These are phyloP conservation scores for Forbesichthys papilliferus DNA, from an alignment of 2,113 vertebrate species.

Conservation along the genomic window DNA sequence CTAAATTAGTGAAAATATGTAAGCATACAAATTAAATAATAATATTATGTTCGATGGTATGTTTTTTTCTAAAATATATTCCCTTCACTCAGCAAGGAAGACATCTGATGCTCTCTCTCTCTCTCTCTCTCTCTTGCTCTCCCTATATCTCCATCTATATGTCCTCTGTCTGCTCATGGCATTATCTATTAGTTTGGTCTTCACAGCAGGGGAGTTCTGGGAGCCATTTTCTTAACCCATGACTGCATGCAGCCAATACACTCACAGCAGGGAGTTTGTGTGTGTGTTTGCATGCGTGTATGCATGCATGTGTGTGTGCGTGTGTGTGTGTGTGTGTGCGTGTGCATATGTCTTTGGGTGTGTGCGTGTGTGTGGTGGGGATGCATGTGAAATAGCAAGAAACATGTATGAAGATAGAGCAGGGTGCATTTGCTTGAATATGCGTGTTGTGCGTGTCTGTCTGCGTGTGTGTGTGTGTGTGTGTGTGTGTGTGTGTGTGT, in stretches of 20 bases:
- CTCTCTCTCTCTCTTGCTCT: too few relatives aligned
- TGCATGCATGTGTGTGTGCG: neutral
- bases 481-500: neutral
- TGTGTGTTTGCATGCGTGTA: constrained; percentile 2
- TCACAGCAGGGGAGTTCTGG: constrained; percentile 35
- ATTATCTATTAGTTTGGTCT: constrained; percentile 30
- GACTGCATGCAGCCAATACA: constrained; percentile 51
- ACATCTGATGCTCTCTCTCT: neutral
- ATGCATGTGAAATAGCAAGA: neutral
- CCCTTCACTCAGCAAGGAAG: too few relatives aligned
- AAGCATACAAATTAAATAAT: too few relatives aligned
- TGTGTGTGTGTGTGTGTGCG: neutral
- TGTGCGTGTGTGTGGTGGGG: neutral
- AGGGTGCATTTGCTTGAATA: too few relatives aligned
- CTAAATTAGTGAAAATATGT: too few relatives aligned
- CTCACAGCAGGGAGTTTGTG: constrained; percentile 41
- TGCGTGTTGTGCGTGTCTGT: too few relatives aligned
- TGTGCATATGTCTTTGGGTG: neutral
- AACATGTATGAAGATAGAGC: too few relatives aligned
- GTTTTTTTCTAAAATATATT: too few relatives aligned
- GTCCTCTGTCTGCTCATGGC: too few relatives aligned
- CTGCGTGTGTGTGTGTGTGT: neutral
- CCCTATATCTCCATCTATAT: too few relatives aligned
- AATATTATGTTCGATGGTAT: too few relatives aligned
- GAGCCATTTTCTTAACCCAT: constrained; percentile 50